phyloP scores from a whole-genome alignment of 2,113 vertebrate genomes.

The Spilogale gracilis region DNA sequence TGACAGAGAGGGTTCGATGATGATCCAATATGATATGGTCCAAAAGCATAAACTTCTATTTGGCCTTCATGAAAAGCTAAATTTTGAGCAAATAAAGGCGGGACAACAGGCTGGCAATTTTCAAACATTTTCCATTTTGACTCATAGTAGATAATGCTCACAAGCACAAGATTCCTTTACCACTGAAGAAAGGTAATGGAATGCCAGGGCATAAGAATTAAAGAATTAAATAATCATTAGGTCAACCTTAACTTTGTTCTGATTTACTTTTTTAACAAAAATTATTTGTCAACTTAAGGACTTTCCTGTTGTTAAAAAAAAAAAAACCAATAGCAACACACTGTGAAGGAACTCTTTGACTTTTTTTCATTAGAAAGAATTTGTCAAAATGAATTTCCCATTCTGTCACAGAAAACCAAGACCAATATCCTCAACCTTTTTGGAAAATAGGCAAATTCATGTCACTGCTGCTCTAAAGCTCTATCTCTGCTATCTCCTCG shows the following conservation, averaged over 20 bases:
- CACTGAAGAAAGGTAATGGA: neutral
- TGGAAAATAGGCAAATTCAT: neutral
- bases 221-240: neutral
- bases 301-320: constrained; percentile 2
- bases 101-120: neutral
- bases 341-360: neutral
- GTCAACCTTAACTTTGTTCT: neutral
- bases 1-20: neutral
- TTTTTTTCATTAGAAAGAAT: neutral
- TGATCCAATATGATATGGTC: neutral
- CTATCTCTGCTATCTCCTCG: neutral
- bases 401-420: neutral
- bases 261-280: constrained; percentile 13
- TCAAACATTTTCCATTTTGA: neutral
- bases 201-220: neutral
- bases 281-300: neutral
- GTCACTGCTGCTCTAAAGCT: neutral
- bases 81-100: constrained; percentile 21
- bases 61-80: neutral
- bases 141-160: neutral
- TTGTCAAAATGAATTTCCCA: neutral
- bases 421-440: neutral
- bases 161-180: neutral
- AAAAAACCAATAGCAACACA: neutral
- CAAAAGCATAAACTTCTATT: neutral